Percentiles rank a stretch among this genome's conserved stretches.
Conservation (phyloP, 2,888 invertebrate genomes). For the Bugula neritina region DNA sequence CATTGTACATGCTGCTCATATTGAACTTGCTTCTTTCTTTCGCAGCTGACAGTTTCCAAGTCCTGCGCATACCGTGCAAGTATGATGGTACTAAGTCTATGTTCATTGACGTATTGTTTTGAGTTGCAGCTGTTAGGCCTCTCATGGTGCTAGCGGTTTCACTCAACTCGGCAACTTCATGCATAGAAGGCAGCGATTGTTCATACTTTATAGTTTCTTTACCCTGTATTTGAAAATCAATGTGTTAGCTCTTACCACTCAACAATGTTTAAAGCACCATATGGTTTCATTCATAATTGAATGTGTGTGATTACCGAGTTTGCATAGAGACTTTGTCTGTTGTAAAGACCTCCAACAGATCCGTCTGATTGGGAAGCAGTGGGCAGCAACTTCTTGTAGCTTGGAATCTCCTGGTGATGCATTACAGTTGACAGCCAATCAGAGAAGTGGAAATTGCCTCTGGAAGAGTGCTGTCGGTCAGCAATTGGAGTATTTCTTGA, state of each 20-base stretch:
- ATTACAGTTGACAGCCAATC: not conserved
- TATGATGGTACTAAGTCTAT: not conserved
- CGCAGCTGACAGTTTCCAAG: no score
- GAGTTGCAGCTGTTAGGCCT: not conserved
- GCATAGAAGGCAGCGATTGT: not conserved
- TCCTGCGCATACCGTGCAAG: no score
- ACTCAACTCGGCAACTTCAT: not conserved
- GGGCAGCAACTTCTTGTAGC: not conserved
- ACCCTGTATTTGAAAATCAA: no score
- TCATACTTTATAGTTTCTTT: no score
- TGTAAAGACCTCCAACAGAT: not conserved
- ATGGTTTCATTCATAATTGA: no score
- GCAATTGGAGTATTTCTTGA: not conserved
- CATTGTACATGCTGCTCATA: no score
- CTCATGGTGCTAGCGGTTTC: not conserved
- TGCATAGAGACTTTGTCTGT: not conserved
- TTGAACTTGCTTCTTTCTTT: no score
- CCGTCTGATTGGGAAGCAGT: not conserved
- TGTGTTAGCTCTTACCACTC: no score
- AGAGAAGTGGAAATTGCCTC: not conserved
- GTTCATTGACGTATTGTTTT: not conserved
- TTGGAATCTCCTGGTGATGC: not conserved
- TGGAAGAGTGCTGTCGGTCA: not conserved
- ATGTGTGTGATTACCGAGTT: constrained; percentile 9
- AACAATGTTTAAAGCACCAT: no score